These are phyloP conservation scores for Syrphus vitripennis DNA, from an alignment of 2,888 invertebrate species.

Conservation along the genomic window DNA sequence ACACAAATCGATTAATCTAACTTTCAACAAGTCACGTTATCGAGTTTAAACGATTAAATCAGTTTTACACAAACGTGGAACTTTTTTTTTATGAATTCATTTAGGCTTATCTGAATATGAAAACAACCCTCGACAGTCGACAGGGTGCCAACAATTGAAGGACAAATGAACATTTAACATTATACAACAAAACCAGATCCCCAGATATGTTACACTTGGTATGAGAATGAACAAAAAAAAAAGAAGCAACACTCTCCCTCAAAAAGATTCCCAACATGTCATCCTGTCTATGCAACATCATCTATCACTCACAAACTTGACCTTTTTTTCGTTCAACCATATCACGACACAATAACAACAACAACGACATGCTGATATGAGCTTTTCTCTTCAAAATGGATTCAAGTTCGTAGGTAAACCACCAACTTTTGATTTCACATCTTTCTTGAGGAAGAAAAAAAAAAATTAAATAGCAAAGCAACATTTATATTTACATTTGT, in stretches of 20 bases:
- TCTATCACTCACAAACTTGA: slow-evolving; percentile 81
- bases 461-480: background rate
- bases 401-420: slow-evolving; percentile 37
- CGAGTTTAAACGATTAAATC: slow-evolving; percentile 45
- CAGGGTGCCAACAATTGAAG: background rate
- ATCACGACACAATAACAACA: slow-evolving; percentile 42
- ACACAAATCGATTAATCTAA: slow-evolving; percentile 26
- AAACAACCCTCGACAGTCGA: slow-evolving; percentile 18
- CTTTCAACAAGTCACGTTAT: slow-evolving; percentile 28
- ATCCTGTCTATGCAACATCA: slow-evolving; percentile 76
- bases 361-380: slow-evolving; percentile 64
- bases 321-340: slow-evolving; percentile 77
- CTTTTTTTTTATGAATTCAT: slow-evolving; percentile 1
- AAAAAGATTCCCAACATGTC: slow-evolving; percentile 68
- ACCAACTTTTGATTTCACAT: slow-evolving; percentile 28
- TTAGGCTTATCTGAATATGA: background rate
- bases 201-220: background rate
- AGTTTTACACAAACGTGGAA: slow-evolving; percentile 18
- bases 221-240: background rate
- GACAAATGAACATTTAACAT: slow-evolving; percentile 29
- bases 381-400: slow-evolving; percentile 58
- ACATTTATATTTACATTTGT: slow-evolving; percentile 11
- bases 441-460: background rate
- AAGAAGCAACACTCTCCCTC: slow-evolving; percentile 59
- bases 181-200: slow-evolving; percentile 24